Conservation (phyloP, 1,140 invertebrate species). For the Pseudachorutes palmiensis region DNA sequence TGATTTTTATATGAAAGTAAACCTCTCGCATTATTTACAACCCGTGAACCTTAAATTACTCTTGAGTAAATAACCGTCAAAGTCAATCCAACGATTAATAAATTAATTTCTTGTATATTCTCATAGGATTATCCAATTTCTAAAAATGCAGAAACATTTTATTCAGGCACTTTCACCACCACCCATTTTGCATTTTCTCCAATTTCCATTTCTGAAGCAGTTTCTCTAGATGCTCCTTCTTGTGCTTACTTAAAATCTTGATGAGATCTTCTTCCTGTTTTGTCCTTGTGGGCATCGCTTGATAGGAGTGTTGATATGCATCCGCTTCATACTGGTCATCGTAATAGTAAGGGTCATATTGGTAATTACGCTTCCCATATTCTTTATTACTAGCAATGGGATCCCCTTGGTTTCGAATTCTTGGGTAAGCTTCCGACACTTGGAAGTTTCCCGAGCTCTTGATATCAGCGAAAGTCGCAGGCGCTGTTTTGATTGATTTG, state of each 20-base stretch:
- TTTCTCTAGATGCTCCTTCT: neutral
- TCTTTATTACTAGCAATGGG: neutral
- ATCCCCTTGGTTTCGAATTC: neutral
- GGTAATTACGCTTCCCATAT: neutral
- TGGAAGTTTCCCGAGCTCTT: neutral
- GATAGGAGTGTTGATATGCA: neutral
- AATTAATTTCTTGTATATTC: too few relatives aligned
- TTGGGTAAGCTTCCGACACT: neutral
- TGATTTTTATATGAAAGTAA: too few relatives aligned
- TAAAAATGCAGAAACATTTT: too few relatives aligned
- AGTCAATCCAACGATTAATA: too few relatives aligned
- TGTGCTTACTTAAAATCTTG: slow-evolving; percentile 3
- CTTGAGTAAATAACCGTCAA: too few relatives aligned
- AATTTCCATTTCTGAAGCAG: neutral
- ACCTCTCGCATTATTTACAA: too few relatives aligned
- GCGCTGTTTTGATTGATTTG: neutral
- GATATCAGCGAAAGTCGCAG: neutral
- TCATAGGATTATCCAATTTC: too few relatives aligned
- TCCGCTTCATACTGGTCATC: neutral
- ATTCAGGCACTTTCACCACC: neutral
- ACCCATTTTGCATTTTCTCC: neutral
- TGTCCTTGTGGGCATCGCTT: neutral
- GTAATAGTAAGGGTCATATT: neutral
- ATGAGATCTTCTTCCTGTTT: slow-evolving; percentile 1
- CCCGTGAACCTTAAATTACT: too few relatives aligned